A percentile compares a stretch with the other conserved stretches of the same genome.
Conservation (phyloP, 2,888 invertebrate species). For the Zygaena filipendulae region DNA sequence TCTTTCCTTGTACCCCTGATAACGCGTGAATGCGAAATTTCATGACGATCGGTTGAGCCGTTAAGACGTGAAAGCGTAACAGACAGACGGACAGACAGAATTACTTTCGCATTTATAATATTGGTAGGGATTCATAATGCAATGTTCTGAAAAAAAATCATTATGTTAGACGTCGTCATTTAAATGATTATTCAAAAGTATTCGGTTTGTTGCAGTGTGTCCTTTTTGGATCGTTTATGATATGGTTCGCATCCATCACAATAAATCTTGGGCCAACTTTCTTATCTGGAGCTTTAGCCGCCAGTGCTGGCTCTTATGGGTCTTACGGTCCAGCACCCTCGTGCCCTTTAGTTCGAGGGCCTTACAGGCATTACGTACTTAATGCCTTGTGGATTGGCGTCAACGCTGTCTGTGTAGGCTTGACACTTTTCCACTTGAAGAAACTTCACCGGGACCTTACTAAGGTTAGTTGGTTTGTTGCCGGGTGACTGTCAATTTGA, state of each 20-base stretch:
- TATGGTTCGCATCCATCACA: slow-evolving; percentile 92
- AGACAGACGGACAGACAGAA: no score
- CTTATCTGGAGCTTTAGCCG: slow-evolving; percentile 84
- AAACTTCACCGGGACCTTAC: slow-evolving; percentile 85
- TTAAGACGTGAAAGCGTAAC: no score
- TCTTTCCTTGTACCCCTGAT: no score
- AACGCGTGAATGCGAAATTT: no score
- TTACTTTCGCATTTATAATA: no score
- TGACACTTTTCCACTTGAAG: slow-evolving; percentile 85
- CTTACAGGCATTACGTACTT: slow-evolving; percentile 89
- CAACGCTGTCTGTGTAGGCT: slow-evolving; percentile 84
- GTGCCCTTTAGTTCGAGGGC: slow-evolving; percentile 88
- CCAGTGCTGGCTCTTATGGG: slow-evolving; percentile 77
- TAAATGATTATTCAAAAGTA: no score
- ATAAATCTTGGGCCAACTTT: slow-evolving; percentile 92
- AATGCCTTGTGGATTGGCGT: slow-evolving; percentile 92
- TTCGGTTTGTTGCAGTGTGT: slow-evolving; percentile 82
- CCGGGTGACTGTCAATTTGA: not conserved
- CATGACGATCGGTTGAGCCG: no score
- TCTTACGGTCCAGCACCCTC: slow-evolving; percentile 79
- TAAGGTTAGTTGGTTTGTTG: slow-evolving; percentile 52
- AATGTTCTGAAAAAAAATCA: no score
- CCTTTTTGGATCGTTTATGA: slow-evolving; percentile 91
- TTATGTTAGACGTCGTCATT: no score
- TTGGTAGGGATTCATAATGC: no score